phyloP scores from a whole-genome alignment of 2,888 invertebrate genomes.

The Coleophora flavipennella region DNA sequence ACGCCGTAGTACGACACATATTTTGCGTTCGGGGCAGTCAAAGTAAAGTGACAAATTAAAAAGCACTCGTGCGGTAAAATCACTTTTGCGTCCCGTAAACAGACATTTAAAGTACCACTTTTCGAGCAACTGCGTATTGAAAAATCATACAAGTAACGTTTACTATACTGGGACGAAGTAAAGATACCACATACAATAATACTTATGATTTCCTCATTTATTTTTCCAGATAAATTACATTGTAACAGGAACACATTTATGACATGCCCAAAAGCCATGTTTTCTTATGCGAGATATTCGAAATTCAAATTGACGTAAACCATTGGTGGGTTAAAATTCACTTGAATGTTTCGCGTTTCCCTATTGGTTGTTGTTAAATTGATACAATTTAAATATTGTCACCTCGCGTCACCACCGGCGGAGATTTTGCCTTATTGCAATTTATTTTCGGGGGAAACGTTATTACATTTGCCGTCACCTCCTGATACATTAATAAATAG shows the following conservation, averaged over 20 bases:
- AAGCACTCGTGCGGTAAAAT: too few species aligned
- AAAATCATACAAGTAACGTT: too few species aligned
- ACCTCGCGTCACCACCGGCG: conserved; percentile 36
- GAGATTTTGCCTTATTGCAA: conserved; percentile 58
- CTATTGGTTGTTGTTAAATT: conserved; percentile 54
- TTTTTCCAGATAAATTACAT: conserved; percentile 23
- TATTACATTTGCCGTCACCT: conserved; percentile 54
- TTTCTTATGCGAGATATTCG: neutral
- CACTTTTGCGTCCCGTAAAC: too few species aligned
- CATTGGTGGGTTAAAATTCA: conserved; percentile 6
- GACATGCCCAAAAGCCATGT: conserved; percentile 9
- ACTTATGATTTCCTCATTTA: too few species aligned
- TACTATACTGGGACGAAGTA: too few species aligned
- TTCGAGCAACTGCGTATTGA: too few species aligned
- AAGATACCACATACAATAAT: too few species aligned
- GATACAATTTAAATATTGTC: conserved; percentile 69
- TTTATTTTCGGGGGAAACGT: conserved; percentile 58
- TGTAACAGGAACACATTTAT: conserved; percentile 22
- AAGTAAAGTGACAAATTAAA: too few species aligned
- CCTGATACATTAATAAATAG: conserved; percentile 53
- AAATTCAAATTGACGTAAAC: conserved; percentile 35
- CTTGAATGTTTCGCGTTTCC: conserved; percentile 18
- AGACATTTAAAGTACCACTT: too few species aligned
- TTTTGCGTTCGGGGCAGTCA: too few species aligned
- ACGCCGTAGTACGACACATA: too few species aligned